Base-by-base conservation (phyloP, 2,113 vertebrate species). In the Phaetusa simplex region DNA sequence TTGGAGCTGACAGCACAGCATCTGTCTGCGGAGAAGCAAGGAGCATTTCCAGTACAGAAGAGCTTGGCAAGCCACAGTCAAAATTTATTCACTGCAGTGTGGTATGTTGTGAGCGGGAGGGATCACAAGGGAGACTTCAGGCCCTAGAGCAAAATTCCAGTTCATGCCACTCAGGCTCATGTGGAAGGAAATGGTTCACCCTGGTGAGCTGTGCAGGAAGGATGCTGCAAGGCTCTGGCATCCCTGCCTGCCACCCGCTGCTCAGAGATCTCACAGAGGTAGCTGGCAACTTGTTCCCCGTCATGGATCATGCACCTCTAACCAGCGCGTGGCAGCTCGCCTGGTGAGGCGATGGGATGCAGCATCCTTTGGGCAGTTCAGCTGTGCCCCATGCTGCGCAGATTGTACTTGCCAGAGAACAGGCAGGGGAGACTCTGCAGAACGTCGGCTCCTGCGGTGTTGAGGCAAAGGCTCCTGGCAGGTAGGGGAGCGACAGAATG, bases 401-500 rank as follows among this genome's bases (percentile, higher is more conserved):
- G 34, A 3, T 62, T 8, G 40, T 9, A 2, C 66, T 6, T 5
- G 36, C 21, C 27, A 22, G 32, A 5, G 53, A 9, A 24, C 0
- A 4, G 72, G 59, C 64, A n/a, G 49, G 47, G 47, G 69, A 47
- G 18, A 2, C 47, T 5, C 65, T 38, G 73, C 70, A 32, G 27
- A 45, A 10, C 1, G 11, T 9, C 59, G 49, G 59, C 73, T 67
- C 66, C 1, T 24, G 7, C 26, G 2, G 42, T 5, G 34, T 4
- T 13, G 11, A 26, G 65, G 20, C 32, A 52, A 38, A 52, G 66
- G 59, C 38, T 80, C 36, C 55, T n/a, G 62, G 53, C 43, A 42
- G 73, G 59, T 1, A 36, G n/a, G 24, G 43, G 18, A 20, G 52
- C 0, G 4, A 50, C 0, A 18, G 34, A 30, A 22, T 6, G 29